Base-by-base conservation (phyloP, 2,797 vertebrate species). In the Dendrocincla fuliginosa region DNA sequence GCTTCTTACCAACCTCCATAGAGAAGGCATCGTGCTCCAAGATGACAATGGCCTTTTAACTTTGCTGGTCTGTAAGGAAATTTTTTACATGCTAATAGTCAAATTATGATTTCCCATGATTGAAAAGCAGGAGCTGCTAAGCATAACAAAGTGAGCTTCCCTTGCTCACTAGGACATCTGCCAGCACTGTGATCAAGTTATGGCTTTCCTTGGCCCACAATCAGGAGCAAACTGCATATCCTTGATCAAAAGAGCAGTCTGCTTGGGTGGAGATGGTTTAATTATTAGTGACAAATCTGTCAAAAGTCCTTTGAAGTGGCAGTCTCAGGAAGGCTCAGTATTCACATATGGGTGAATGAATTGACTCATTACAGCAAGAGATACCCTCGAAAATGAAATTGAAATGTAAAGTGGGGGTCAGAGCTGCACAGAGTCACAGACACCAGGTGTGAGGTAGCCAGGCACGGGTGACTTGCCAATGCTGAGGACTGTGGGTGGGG, bases 191-290 rank as follows among this genome's bases (percentile, higher is more conserved):
- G 91, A 93, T 93, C 84, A 77, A 80, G 85, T 82, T 76, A 37
- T 39, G 84, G 84, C 81, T 93, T 94, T 89, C 68, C 60, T 87
- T 95, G 86, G 86, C 83, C 91, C 70, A 30, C 63, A 76, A 67
- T 93, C 90, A 74, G 69, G 70, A 90, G 88, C 56, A 75, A 87
- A 86, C 67, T 86, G 83, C 50, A 16, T 73, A 42, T 73, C 71
- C 77, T 87, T 90, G 88, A 95, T 95, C 84, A 92, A 95, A 96
- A 96, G 84, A 33, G 0, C 84, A 84, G 74, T 79, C 86, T 95
- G 81, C 90, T 90, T 74, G 70, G 74, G 88, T 79, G 81, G 63
- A 93, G 86, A 70, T 0, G 0, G 33, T 89, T 87, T 94, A 88
- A 77, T 92, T 90, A 90, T 67, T 74, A 86, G 77, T 95, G 81